These are phyloP conservation scores for Hydropsyche betteni DNA, from an alignment of 2,888 invertebrate genomes.

Conservation along the genomic window DNA sequence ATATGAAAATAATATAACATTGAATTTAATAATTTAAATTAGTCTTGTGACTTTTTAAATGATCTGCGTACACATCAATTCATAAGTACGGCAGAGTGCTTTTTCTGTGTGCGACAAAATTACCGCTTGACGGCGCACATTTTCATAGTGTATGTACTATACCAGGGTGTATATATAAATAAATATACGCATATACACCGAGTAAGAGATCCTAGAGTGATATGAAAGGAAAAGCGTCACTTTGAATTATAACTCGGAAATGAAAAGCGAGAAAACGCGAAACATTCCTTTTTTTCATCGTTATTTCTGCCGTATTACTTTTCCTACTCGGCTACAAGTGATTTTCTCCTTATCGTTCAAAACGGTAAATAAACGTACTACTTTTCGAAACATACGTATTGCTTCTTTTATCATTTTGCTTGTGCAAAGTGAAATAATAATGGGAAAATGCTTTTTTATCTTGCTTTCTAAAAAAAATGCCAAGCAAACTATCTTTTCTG, in stretches of 20 bases:
- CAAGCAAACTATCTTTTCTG: no score
- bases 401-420: not conserved
- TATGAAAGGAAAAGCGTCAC: conserved; percentile 42
- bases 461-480: not conserved
- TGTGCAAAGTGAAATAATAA: not conserved
- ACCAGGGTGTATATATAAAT: not conserved
- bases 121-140: not conserved
- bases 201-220: conserved; percentile 28
- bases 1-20: no score
- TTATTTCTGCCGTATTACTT: conserved; percentile 33
- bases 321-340: conserved; percentile 10
- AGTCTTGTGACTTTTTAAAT: not conserved
- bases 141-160: conserved; percentile 4
- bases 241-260: conserved; percentile 48
- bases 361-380: conserved; percentile 12
- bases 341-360: conserved; percentile 25
- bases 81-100: not conserved
- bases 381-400: not conserved
- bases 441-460: not conserved
- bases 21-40: not conserved
- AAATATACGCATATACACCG: not conserved
- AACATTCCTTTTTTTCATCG: conserved; percentile 32
- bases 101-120: conserved; percentile 7
- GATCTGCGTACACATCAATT: not conserved
- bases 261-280: conserved; percentile 41